Conservation (phyloP, 2,797 vertebrate genomes). For the Phoebastria nigripes region DNA sequence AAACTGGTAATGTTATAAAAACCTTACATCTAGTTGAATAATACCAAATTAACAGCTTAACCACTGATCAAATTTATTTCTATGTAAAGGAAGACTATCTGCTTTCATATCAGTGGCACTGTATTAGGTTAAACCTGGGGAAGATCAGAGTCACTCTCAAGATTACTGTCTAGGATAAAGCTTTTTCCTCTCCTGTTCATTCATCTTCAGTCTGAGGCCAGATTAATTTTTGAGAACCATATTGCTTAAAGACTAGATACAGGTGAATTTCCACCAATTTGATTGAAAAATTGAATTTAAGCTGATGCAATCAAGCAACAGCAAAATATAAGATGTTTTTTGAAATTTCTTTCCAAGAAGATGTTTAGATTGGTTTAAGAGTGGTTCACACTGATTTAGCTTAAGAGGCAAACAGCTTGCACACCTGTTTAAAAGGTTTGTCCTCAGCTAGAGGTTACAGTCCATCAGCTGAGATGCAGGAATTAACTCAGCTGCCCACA, state of each 20-base stretch:
- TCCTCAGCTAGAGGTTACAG: not conserved
- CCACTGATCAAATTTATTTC: not conserved
- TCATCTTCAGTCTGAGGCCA: not conserved
- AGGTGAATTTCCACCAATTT: not conserved
- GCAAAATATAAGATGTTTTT: not conserved
- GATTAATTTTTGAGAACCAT: not conserved
- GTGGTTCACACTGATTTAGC: not conserved
- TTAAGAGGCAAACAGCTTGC: not conserved
- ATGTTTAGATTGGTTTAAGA: not conserved
- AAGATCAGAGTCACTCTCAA: not conserved
- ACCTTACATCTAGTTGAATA: not conserved
- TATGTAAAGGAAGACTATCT: not conserved
- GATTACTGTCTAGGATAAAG: not conserved
- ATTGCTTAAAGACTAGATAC: not conserved
- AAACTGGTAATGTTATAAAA: constrained; percentile 55
- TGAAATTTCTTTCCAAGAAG: not conserved
- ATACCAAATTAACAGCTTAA: not conserved
- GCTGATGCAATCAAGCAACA: not conserved
- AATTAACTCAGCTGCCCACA: not conserved
- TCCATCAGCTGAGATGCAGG: not conserved
- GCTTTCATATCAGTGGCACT: not conserved
- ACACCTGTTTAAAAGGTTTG: not conserved
- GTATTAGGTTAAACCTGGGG: not conserved
- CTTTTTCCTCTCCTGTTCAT: not conserved
- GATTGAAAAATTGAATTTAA: not conserved